These are phyloP conservation scores for Callochromis pleurospilus DNA, from an alignment of 2,113 vertebrate genomes.

Conservation along the genomic window DNA sequence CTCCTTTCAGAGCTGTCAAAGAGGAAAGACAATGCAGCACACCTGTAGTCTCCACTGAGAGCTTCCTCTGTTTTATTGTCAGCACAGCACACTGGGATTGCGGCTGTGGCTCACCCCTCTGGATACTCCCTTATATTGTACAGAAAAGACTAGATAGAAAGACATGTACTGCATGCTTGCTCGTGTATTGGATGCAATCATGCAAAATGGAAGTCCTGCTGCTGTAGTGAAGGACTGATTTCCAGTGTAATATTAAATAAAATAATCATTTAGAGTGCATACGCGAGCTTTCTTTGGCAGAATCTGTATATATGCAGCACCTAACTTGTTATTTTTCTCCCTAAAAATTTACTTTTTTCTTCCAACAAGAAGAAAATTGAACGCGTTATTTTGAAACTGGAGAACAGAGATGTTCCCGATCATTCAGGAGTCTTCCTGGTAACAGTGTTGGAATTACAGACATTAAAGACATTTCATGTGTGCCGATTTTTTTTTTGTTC, in stretches of 20 bases:
- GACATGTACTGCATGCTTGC: not conserved
- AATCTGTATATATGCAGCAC: not conserved
- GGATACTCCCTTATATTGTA: not conserved
- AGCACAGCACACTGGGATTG: constrained; percentile 48
- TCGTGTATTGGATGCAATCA: not conserved
- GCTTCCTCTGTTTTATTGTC: constrained; percentile 65
- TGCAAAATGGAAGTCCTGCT: not conserved
- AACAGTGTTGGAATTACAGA: not conserved
- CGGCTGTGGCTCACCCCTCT: constrained; percentile 27
- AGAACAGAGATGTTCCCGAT: not conserved
- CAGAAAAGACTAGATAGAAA: not conserved
- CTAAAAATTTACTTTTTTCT: not conserved
- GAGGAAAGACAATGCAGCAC: constrained; percentile 66
- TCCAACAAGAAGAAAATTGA: not conserved
- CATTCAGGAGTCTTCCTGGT: not conserved
- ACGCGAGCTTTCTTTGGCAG: not conserved
- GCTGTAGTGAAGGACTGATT: not conserved
- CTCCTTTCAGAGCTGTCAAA: constrained; percentile 68
- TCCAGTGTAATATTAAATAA: not conserved
- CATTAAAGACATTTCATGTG: not conserved
- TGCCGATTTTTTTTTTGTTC: not conserved
- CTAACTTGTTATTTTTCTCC: not conserved
- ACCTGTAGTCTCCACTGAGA: constrained; percentile 65
- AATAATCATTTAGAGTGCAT: not conserved
- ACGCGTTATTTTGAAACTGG: not conserved